phyloP scores from a whole-genome alignment of 2,797 vertebrate species.

The Schizopygopsis malacanthus region DNA sequence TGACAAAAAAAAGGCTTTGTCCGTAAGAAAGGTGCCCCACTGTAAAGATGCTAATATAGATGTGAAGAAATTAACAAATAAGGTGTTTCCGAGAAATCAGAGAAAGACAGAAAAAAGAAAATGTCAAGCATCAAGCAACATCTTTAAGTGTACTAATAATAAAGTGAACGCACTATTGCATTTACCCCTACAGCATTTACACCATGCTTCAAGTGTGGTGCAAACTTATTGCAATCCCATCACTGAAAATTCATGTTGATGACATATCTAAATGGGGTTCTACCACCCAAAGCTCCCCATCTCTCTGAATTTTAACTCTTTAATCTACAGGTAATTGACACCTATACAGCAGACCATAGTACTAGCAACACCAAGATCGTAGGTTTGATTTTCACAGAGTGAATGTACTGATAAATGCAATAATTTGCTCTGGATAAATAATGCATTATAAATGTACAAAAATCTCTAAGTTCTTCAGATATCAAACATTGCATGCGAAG shows the following conservation, averaged over 20 bases:
- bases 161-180: neutral
- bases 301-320: slow-evolving; percentile 14
- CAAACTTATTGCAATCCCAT: too few relatives aligned
- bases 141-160: neutral
- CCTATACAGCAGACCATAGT: neutral
- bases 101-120: neutral
- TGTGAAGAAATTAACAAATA: neutral
- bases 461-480: neutral
- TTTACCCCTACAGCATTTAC: too few relatives aligned
- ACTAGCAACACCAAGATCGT: neutral
- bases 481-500: slow-evolving; percentile 49
- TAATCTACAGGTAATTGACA: neutral
- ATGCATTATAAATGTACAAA: neutral
- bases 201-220: too few relatives aligned
- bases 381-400: neutral
- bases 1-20: neutral
- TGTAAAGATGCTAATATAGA: neutral
- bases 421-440: neutral
- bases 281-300: neutral
- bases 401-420: neutral
- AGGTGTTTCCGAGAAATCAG: neutral
- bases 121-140: too few relatives aligned
- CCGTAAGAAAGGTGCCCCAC: neutral
- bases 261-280: too few relatives aligned
- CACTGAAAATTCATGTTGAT: too few relatives aligned